phyloP scores from a whole-genome alignment of 2,113 vertebrate species.

The Hemichromis elongatus region DNA sequence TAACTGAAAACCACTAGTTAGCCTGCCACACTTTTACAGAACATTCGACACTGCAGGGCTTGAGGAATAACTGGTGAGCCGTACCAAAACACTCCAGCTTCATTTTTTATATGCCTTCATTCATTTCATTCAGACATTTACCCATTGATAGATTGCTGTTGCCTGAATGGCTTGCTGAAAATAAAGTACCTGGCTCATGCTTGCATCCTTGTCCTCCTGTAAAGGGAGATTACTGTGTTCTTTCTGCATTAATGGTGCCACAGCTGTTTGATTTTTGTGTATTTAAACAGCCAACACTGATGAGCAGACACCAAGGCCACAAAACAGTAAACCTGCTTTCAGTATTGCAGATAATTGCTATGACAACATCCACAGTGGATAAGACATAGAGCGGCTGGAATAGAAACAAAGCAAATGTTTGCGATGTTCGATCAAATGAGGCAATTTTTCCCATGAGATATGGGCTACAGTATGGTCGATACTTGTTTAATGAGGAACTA shows the following conservation, averaged over 20 bases:
- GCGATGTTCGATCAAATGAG: constrained; percentile 25
- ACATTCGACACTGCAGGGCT: neutral
- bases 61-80: neutral
- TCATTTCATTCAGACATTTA: neutral
- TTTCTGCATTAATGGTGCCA: constrained; percentile 5
- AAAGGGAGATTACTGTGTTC: constrained; percentile 18
- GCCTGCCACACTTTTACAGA: constrained; percentile 38
- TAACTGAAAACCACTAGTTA: constrained; percentile 41
- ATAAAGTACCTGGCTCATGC: neutral
- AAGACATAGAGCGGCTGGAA: neutral
- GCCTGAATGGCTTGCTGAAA: neutral
- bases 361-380: constrained; percentile 51
- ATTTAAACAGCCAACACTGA: constrained; percentile 41
- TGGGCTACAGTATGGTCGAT: constrained; percentile 32
- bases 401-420: neutral
- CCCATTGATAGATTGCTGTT: neutral
- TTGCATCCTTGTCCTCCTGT: constrained; percentile 36
- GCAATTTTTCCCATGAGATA: neutral
- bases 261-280: constrained; percentile 39
- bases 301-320: constrained; percentile 32
- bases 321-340: constrained; percentile 32
- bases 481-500: constrained; percentile 51
- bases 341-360: constrained; percentile 60
- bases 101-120: neutral
- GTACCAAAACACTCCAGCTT: neutral